Conservation (phyloP, 2,888 invertebrate species). For the Odontocolon sp. region DNA sequence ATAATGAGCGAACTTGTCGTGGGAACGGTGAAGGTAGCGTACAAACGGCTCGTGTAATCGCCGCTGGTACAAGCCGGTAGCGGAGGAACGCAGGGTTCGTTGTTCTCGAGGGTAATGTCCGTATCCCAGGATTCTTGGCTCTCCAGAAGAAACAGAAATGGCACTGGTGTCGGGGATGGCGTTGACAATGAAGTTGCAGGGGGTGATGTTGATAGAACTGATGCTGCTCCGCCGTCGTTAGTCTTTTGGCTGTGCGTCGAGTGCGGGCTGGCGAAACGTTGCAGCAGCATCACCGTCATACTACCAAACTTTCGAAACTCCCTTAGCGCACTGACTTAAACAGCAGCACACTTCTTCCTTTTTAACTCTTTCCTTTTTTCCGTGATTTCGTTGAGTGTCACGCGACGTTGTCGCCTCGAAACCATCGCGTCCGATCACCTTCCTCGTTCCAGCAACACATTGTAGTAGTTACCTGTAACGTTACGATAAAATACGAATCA, state of each 20-base stretch:
- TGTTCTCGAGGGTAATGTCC: slow-evolving; percentile 28
- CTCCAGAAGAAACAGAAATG: slow-evolving; percentile 76
- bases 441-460: slow-evolving; percentile 43
- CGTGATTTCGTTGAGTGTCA: slow-evolving; percentile 63
- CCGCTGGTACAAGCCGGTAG: slow-evolving; percentile 15
- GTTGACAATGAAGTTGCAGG: slow-evolving; percentile 53
- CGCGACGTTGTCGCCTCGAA: slow-evolving; percentile 62
- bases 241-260: slow-evolving; percentile 78
- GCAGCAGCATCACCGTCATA: slow-evolving; percentile 81
- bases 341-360: slow-evolving; percentile 29
- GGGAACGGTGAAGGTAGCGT: slow-evolving; percentile 32
- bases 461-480: slow-evolving; percentile 6
- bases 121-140: slow-evolving; percentile 66
- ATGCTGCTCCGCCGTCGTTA: slow-evolving; percentile 66
- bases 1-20: slow-evolving; percentile 38
- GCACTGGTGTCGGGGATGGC: slow-evolving; percentile 64
- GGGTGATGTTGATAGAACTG: slow-evolving; percentile 38
- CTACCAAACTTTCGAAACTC: slow-evolving; percentile 72
- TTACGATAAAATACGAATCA: not conserved
- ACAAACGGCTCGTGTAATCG: slow-evolving; percentile 38
- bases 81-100: slow-evolving; percentile 29
- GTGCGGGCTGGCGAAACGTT: slow-evolving; percentile 80
- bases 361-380: slow-evolving; percentile 6
- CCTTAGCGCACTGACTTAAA: slow-evolving; percentile 61
- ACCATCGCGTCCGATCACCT: slow-evolving; percentile 51